Percentiles rank a stretch among this genome's conserved stretches.
Conservation (phyloP, 1,140 invertebrate genomes). For the Papilio aristodemus region DNA sequence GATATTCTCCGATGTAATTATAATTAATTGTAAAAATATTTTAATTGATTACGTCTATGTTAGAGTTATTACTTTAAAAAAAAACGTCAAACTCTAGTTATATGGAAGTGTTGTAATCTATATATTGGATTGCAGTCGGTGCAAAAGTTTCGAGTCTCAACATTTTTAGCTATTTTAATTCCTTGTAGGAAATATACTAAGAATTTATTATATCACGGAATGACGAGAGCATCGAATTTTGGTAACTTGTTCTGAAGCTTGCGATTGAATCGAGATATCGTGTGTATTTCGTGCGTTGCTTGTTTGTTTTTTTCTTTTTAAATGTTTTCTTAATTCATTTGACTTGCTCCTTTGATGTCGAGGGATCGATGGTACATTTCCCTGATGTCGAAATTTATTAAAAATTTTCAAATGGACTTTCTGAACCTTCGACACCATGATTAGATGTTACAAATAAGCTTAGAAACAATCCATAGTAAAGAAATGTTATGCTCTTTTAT, state of each 20-base stretch:
- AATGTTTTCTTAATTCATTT: constrained; percentile 72
- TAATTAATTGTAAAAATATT: constrained; percentile 29
- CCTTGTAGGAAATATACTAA: too few relatives aligned
- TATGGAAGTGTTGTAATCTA: too few relatives aligned
- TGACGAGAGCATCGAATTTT: not conserved
- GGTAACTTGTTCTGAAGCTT: constrained; percentile 2
- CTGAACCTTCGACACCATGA: constrained; percentile 66
- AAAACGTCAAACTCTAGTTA: too few relatives aligned
- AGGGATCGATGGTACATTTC: constrained; percentile 54
- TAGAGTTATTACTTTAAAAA: too few relatives aligned
- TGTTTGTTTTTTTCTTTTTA: constrained; percentile 49
- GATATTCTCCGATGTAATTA: constrained; percentile 36
- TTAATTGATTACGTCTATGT: too few relatives aligned
- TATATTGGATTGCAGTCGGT: too few relatives aligned
- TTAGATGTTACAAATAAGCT: constrained; percentile 31
- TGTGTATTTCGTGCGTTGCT: constrained; percentile 38
- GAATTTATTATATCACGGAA: too few relatives aligned
- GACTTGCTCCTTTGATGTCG: constrained; percentile 75
- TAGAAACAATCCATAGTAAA: not conserved
- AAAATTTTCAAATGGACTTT: not conserved
- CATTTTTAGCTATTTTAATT: too few relatives aligned
- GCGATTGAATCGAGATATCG: constrained; percentile 34
- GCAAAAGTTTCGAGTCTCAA: too few relatives aligned
- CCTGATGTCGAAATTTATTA: constrained; percentile 52
- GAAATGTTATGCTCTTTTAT: not conserved